Percentiles rank a stretch among this genome's conserved stretches.
phyloP scores from a whole-genome alignment of 2,797 vertebrate species.

The Galaxias olidus region DNA sequence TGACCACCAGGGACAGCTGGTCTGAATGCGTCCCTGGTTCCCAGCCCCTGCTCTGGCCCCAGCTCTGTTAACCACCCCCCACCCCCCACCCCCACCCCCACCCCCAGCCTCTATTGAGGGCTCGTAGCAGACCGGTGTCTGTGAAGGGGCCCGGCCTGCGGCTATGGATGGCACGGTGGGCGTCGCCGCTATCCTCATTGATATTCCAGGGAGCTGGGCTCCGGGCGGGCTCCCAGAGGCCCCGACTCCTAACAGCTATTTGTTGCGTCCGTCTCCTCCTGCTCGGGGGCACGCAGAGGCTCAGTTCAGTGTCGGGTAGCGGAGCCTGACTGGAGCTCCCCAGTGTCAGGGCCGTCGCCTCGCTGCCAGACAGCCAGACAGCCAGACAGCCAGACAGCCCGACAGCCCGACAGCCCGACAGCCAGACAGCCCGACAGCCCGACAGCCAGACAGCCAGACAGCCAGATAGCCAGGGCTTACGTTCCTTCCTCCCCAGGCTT shows the following conservation, averaged over 20 bases:
- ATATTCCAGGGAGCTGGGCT: conserved; percentile 55
- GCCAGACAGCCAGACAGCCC: conserved; percentile 56
- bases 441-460: no score
- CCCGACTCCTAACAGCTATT: conserved; percentile 74
- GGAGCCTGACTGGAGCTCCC: conserved; percentile 74
- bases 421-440: conserved; percentile 33
- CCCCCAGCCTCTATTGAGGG: conserved; percentile 31
- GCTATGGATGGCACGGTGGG: conserved; percentile 38
- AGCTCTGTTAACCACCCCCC: no score
- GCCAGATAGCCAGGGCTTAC: no score
- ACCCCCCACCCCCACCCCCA: conserved; percentile 37
- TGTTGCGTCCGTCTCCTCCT: conserved; percentile 71
- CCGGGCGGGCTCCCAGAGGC: conserved; percentile 15
- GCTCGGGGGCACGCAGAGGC: conserved; percentile 73
- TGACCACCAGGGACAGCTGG: conserved; percentile 55
- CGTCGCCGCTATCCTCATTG: conserved; percentile 62
- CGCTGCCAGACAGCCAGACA: conserved; percentile 56
- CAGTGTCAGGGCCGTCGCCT: conserved; percentile 57
- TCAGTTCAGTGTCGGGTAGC: conserved; percentile 75
- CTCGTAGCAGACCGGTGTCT: conserved; percentile 21
- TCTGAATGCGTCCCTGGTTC: conserved; percentile 47
- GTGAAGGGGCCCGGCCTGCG: conserved; percentile 35
- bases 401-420: background rate
- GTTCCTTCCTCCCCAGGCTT: no score
- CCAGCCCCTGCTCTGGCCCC: no score